A percentile compares a stretch with the other conserved stretches of the same genome.
Evolutionary conservation across 2,113 vertebrate genomes (phyloP).

Genomic region (Hucho hucho): DNA sequence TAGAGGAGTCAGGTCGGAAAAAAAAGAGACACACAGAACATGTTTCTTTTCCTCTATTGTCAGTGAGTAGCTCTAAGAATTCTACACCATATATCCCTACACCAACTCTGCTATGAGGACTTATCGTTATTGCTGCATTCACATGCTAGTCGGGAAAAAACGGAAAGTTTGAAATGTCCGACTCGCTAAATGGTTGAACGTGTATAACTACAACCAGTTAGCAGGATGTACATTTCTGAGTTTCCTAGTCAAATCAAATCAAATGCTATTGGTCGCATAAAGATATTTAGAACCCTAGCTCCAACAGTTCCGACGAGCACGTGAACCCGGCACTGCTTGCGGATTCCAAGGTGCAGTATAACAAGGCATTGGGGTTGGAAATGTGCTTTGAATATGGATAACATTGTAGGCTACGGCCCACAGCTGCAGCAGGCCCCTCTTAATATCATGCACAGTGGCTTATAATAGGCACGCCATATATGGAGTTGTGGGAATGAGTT

Average conservation of each 20-base stretch:
- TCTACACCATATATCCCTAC: not conserved
- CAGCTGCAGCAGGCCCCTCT: slow-evolving; percentile 25
- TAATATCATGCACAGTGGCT: slow-evolving; percentile 45
- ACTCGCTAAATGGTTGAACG: no score
- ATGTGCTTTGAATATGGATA: not conserved
- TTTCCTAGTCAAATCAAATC: no score
- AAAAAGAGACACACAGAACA: slow-evolving; percentile 22
- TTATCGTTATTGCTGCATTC: not conserved
- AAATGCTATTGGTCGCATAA: no score
- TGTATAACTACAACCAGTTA: no score
- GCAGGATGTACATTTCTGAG: no score
- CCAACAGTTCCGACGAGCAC: no score
- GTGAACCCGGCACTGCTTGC: not conserved
- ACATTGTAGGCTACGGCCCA: not conserved
- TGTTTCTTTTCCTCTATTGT: slow-evolving; percentile 26
- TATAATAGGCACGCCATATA: slow-evolving; percentile 61
- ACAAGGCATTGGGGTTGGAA: not conserved
- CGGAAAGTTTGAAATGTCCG: no score
- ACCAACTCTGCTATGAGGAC: not conserved
- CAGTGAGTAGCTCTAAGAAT: not conserved
- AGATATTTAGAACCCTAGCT: no score
- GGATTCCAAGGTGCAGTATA: not conserved
- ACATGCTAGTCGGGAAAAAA: no score
- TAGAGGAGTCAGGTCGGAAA: slow-evolving; percentile 55
- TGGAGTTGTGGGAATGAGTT: slow-evolving; percentile 43